Evolutionary conservation across 23 tunicate species (phyloP).

Genomic region (Trididemnum clinides): DNA sequence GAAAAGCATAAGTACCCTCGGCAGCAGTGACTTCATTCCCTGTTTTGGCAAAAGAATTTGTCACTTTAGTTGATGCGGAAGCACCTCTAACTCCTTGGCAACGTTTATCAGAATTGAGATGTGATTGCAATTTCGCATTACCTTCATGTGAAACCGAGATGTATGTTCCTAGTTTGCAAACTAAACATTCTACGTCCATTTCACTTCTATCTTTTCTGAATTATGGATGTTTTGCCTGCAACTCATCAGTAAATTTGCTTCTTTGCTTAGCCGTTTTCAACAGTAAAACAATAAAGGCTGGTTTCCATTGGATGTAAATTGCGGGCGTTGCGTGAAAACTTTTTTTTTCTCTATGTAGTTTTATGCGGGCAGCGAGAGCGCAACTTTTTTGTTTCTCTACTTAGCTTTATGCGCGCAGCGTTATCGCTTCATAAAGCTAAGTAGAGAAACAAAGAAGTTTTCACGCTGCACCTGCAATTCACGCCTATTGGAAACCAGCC

Average conservation of each 20-base stretch:
- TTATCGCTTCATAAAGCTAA: too few species aligned
- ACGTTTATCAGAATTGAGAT: slow-evolving; percentile 41
- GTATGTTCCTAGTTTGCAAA: background rate
- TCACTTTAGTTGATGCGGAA: slow-evolving; percentile 14
- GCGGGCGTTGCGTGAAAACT: too few species aligned
- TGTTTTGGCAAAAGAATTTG: slow-evolving; percentile 26
- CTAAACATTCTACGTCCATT: background rate
- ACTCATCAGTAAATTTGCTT: background rate
- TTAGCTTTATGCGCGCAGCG: too few species aligned
- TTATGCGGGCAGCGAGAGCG: too few species aligned
- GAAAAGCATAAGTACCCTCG: slow-evolving; percentile 29
- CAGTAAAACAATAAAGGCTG: background rate
- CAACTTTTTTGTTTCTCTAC: too few species aligned
- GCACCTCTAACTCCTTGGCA: slow-evolving; percentile 32
- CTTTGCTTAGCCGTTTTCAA: background rate
- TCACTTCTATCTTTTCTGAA: background rate
- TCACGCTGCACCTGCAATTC: too few species aligned
- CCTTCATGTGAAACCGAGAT: background rate
- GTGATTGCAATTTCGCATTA: too few species aligned
- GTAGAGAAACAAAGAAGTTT: too few species aligned
- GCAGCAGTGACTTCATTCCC: slow-evolving; percentile 25
- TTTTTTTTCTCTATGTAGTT: too few species aligned
- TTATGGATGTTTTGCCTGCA: background rate
- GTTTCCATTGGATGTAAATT: too few species aligned
- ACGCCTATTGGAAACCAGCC: too few species aligned